Evolutionary conservation across 2,888 invertebrate genomes (phyloP).

Genomic region (Schizaphis graminum): DNA sequence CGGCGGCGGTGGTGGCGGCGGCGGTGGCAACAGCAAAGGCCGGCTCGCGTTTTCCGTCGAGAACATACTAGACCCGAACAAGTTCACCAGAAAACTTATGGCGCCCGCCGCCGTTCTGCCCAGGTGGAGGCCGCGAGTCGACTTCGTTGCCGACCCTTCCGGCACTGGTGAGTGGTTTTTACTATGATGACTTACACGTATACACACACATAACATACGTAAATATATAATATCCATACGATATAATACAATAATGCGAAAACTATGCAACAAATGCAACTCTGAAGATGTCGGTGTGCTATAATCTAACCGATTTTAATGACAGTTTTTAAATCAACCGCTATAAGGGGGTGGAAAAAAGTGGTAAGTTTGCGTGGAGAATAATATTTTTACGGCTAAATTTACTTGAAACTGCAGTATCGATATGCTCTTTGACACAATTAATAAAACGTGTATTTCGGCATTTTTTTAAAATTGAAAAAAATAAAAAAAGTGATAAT

Average conservation of each 20-base stretch:
- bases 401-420: neutral
- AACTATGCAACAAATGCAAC: neutral
- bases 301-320: neutral
- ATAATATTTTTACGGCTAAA: neutral
- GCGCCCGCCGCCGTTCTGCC: conserved; percentile 68
- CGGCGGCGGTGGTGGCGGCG: conserved; percentile 64
- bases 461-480: neutral
- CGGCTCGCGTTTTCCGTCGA: conserved; percentile 89
- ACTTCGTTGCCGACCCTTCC: conserved; percentile 66
- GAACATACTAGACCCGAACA: conserved; percentile 90
- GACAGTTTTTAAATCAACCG: neutral
- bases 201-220: too few relatives aligned
- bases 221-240: neutral
- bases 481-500: neutral
- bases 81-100: conserved; percentile 80
- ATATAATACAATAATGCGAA: neutral
- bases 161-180: conserved; percentile 66
- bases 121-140: conserved; percentile 69
- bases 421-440: neutral
- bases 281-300: neutral
- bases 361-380: too few relatives aligned
- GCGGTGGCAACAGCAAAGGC: conserved; percentile 64
- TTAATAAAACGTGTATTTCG: neutral
- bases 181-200: neutral
- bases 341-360: neutral